Base-by-base conservation (phyloP, 1,140 invertebrate genomes). In the Adoxophyes honmai region DNA sequence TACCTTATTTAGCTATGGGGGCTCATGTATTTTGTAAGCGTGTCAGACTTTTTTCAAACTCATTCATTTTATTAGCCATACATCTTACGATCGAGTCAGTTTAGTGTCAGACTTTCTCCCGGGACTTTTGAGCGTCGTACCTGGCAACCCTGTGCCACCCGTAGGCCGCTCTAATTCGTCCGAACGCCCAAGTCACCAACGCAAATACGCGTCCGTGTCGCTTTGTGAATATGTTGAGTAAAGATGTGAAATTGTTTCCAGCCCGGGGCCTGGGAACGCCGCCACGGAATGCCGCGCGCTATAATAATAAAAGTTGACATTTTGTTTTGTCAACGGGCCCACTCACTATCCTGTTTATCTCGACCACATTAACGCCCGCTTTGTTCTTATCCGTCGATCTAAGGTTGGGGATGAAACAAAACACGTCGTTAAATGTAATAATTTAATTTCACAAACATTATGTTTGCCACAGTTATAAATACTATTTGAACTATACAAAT, bases 401-500 rank as follows among this genome's bases (percentile, higher is more conserved):
- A 28, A 21, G 21, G 28, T 48, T 13, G 1, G 14, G 34, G 13
- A 35, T 48, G n/a, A 51, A 51, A 57, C 33, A 57, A 57, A 51
- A 33, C 7, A 15, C 4, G 15, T 51, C 21, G 21, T 34, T 18
- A 38, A 62, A 76, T 79, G 69, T 78, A 80, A 75, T 86, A 86
- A 88, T 88, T 86, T 85, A 88, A 79, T 88, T 79, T 75, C 60
- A 77, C 80, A 85, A 88, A 88, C 81, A 82, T 66, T 68, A 80
- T 83, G 81, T 80, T 85, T 84, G 78, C 62, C 39, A 55, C 64
- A 68, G 68, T 78, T 81, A 87, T 87, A 84, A 86, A 86, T 82
- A 83, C 74, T 81, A 85, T 83, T 81, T 84, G 79, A 88, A 81
- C 81, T 86, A 80, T 88, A 88, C 81, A 86, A 86, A 88, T 86